Evolutionary conservation across 92 coral and sea anemone species (phyloP).

Genomic region (Zoanthus sansibaricus): DNA sequence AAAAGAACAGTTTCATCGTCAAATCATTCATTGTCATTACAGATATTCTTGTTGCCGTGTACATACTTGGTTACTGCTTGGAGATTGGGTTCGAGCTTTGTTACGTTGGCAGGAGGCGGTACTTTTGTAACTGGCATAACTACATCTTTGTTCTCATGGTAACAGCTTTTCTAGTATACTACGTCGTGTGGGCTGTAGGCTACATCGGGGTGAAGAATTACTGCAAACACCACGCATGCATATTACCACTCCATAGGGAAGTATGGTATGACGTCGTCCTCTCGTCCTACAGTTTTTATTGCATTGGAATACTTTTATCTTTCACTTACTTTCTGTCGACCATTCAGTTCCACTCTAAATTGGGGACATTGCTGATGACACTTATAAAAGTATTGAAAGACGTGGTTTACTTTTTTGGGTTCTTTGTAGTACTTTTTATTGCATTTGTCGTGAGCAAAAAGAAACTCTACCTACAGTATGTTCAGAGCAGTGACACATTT

Average conservation of each 20-base stretch:
- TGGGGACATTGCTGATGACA: constrained; percentile 52
- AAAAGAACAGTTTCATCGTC: too few relatives aligned
- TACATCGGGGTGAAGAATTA: neutral
- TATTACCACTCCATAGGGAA: neutral
- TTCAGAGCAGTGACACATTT: neutral
- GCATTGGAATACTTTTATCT: constrained; percentile 42
- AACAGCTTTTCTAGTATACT: constrained; percentile 43
- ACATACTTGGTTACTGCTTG: constrained; percentile 45
- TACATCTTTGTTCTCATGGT: constrained; percentile 22
- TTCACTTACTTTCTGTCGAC: constrained; percentile 38
- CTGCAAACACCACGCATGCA: too few relatives aligned
- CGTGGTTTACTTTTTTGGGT: constrained; percentile 38
- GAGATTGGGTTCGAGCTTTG: constrained; percentile 41
- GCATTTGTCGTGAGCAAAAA: neutral
- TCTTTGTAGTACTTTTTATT: constrained; percentile 43
- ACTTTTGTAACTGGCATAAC: neutral
- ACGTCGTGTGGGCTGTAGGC: constrained; percentile 32
- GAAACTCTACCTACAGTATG: too few relatives aligned
- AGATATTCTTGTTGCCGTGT: neutral
- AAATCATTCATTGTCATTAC: too few relatives aligned
- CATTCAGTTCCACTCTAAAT: constrained; percentile 16
- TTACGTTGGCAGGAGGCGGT: constrained; percentile 34
- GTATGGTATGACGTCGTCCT: constrained; percentile 8
- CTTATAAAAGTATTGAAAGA: constrained; percentile 46
- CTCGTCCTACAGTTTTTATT: neutral